Percentiles rank a stretch among this genome's conserved stretches.
Evolutionary conservation across 2,888 invertebrate species (phyloP).

Genomic region (Gnatocerus cornutus): DNA sequence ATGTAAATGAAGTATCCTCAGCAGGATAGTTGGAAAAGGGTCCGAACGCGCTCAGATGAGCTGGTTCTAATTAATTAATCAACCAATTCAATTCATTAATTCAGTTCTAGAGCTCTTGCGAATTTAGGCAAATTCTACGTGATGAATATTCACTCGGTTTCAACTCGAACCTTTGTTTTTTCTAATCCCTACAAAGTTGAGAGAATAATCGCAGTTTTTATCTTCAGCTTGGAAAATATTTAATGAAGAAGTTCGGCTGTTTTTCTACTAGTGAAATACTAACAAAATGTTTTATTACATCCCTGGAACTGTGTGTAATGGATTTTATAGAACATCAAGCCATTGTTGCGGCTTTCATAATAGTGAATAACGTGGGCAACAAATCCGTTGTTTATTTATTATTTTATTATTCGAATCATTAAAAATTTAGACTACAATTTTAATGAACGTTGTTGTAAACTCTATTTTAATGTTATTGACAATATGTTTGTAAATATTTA

Average conservation of each 20-base stretch:
- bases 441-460: conserved; percentile 2
- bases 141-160: conserved; percentile 65
- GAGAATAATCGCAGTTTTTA: conserved; percentile 9
- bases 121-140: conserved; percentile 66
- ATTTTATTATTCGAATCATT: not conserved
- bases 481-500: conserved; percentile 1
- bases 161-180: conserved; percentile 14
- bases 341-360: not conserved
- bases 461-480: not conserved
- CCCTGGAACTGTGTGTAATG: not conserved
- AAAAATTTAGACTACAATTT: not conserved
- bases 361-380: conserved; percentile 2
- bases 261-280: no score
- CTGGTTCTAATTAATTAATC: conserved; percentile 78
- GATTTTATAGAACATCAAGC: conserved; percentile 6
- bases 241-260: no score
- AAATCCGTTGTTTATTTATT: not conserved
- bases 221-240: not conserved
- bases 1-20: conserved; percentile 66
- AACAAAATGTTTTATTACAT: no score
- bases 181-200: conserved; percentile 8
- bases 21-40: conserved; percentile 64
- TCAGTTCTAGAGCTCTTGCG: conserved; percentile 69
- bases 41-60: conserved; percentile 65
- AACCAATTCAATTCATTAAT: conserved; percentile 76